Conservation (phyloP, 1,140 invertebrate species). For the Pseudomyrmex cubaensis region DNA sequence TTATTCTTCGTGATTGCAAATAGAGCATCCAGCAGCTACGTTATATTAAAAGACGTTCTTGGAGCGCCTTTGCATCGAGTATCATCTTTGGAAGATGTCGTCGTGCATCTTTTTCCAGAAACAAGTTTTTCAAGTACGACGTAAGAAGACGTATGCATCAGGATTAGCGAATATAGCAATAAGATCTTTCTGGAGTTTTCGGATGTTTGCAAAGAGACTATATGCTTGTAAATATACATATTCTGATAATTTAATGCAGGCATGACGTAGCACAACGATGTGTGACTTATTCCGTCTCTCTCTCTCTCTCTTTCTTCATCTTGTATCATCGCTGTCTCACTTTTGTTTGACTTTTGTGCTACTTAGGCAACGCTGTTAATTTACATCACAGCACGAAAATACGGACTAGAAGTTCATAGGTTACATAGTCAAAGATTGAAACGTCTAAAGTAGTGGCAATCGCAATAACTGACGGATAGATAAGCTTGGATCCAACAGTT, state of each 20-base stretch:
- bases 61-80: not conserved
- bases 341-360: too few species aligned
- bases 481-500: conserved; percentile 21
- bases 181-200: not conserved
- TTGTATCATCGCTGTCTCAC: too few species aligned
- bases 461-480: not conserved
- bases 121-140: conserved; percentile 25
- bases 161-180: conserved; percentile 2
- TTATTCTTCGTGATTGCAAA: conserved; percentile 14
- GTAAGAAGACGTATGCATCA: not conserved
- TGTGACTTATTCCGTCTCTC: too few species aligned
- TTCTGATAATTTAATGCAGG: too few species aligned
- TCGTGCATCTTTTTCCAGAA: not conserved
- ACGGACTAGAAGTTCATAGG: not conserved
- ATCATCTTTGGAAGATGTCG: conserved; percentile 3
- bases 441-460: conserved; percentile 14
- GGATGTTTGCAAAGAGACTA: not conserved
- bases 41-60: conserved; percentile 38
- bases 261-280: too few species aligned
- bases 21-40: conserved; percentile 1
- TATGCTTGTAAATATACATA: not conserved
- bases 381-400: too few species aligned
- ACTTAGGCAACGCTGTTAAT: too few species aligned
- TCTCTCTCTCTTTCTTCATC: too few species aligned
- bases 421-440: not conserved